Base-by-base conservation (phyloP, 2,113 vertebrate genomes). In the Cryptomyrus ogoouensis region DNA sequence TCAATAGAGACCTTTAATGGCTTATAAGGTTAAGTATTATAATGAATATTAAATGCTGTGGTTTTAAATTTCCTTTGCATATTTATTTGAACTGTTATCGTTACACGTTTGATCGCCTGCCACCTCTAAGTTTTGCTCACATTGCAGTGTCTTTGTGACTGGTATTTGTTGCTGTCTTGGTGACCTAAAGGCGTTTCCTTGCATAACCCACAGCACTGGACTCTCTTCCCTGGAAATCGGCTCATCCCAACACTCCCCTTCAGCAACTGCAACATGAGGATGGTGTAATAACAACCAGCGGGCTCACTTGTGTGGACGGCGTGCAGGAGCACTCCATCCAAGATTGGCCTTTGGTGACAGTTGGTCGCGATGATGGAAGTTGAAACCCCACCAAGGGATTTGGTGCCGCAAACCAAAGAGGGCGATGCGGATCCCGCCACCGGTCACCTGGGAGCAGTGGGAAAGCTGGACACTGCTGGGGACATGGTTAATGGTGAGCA, bases 401-500 rank as follows among this genome's bases (percentile, higher is more conserved):
- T 56, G 10, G 52, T 83, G 83, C 66, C 91, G 8, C 91, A 93
- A 86, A 88, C 91, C 91, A 94, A 93, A 93, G 92, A 93, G 21
- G 8, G 90, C 89, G 90, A 87, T 89, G 62, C 1, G 49, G 53
- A 74, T 87, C 3, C 88, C 89, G 24, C 74, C 62, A 91, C 90
- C 5, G 46, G 6, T 86, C 93, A 91, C 83, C 88, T 92, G 31
- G 87, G 89, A 87, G 91, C 74, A 24, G 89, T 90, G 89, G 93
- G 93, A 21, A 89, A 89, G 42, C 39, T 87, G 42, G 88, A 62
- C 9, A 46, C 83, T 19, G 91, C 91, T 24, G 91, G 87, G 87
- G 89, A 62, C 62, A 35, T 94, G 80, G 88, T 74, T 52, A 95
- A 95, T 88, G 94, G 95, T 96, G 88, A 94, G 95, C 17, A 13